phyloP scores from a whole-genome alignment of 1,140 invertebrate species.

The Cotesia glomerata region DNA sequence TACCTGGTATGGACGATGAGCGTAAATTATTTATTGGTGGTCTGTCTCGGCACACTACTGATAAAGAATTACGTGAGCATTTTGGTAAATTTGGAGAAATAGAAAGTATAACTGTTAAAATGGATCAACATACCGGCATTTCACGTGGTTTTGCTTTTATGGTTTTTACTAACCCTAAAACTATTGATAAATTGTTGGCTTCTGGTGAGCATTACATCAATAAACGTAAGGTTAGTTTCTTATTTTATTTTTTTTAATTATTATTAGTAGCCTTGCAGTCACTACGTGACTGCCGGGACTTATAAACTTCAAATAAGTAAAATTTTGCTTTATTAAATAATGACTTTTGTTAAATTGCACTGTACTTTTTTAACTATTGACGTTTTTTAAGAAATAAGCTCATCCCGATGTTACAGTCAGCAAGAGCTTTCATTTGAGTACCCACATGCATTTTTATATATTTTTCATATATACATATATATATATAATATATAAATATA shows the following conservation, averaged over 20 bases:
- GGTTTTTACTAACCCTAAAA: constrained; percentile 69
- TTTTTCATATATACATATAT: too few species aligned
- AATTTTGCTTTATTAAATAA: too few species aligned
- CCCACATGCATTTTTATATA: too few species aligned
- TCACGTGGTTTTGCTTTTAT: constrained; percentile 76
- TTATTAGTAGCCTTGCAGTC: background rate
- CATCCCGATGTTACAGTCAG: too few species aligned
- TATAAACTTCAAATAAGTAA: too few species aligned
- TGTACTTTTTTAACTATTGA: too few species aligned
- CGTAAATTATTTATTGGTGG: constrained; percentile 64
- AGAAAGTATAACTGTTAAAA: constrained; percentile 71
- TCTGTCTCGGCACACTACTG: constrained; percentile 60
- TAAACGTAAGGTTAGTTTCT: constrained; percentile 64
- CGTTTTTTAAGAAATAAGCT: too few species aligned
- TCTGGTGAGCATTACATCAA: constrained; percentile 69
- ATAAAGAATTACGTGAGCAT: constrained; percentile 68
- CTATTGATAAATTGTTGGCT: constrained; percentile 68
- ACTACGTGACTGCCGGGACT: too few species aligned
- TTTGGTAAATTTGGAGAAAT: constrained; percentile 72
- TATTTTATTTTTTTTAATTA: constrained; percentile 3
- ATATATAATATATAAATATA: too few species aligned
- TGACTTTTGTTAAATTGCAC: too few species aligned
- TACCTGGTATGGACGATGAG: constrained; percentile 64
- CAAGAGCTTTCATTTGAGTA: too few species aligned
- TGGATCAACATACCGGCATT: constrained; percentile 69